phyloP scores from a whole-genome alignment of 1,140 invertebrate genomes.

The Drosophila santomea region DNA sequence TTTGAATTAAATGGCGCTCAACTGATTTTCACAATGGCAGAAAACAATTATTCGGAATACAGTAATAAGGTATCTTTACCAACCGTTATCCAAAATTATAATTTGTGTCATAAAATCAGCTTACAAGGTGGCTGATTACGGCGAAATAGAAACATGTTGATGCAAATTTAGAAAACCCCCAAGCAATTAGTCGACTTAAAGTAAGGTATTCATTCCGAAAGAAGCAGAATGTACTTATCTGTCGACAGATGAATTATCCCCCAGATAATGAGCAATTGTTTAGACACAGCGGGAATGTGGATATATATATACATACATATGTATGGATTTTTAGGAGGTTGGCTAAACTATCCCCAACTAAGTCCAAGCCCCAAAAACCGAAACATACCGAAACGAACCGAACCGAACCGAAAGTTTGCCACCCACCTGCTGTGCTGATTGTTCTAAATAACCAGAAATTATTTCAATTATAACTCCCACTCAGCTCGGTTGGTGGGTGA shows the following conservation, averaged over 20 bases:
- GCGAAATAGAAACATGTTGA: too few species aligned
- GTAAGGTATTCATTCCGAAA: background rate
- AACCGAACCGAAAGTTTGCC: conserved; percentile 26
- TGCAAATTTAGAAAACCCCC: too few species aligned
- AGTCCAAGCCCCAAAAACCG: background rate
- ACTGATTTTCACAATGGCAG: too few species aligned
- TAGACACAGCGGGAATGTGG: conserved; percentile 11
- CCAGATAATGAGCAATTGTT: conserved; percentile 28
- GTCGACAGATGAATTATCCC: background rate
- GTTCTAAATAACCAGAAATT: conserved; percentile 58
- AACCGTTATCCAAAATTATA: too few species aligned
- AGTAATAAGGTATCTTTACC: too few species aligned
- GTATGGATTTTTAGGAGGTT: conserved; percentile 8
- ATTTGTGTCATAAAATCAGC: too few species aligned
- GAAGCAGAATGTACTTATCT: conserved; percentile 5
- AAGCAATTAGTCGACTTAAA: too few species aligned
- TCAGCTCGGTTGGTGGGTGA: background rate
- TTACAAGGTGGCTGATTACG: too few species aligned
- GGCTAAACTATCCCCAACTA: conserved; percentile 9
- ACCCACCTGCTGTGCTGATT: conserved; percentile 53
- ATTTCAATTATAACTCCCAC: conserved; percentile 50
- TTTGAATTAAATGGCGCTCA: too few species aligned
- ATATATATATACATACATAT: conserved; percentile 4
- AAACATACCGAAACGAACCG: conserved; percentile 6
- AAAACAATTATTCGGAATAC: too few species aligned